Conservation (phyloP, 1,140 invertebrate species). For the Sitophilus oryzae region DNA sequence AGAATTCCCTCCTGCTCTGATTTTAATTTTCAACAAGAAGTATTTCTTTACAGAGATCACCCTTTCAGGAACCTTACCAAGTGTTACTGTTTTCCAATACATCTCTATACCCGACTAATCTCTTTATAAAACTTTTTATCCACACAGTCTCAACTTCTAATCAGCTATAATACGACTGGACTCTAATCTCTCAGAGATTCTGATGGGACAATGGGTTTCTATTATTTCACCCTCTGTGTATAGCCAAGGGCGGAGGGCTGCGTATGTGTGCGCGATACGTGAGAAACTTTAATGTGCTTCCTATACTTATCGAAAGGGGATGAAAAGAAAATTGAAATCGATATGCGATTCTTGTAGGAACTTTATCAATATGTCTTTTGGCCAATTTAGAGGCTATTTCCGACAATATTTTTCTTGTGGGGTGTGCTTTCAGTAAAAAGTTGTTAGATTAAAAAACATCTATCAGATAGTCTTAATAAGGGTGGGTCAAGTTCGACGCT, state of each 20-base stretch:
- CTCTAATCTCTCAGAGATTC: neutral
- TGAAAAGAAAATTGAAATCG: neutral
- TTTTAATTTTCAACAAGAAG: no score
- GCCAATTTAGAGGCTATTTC: slow-evolving; percentile 5
- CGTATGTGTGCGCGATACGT: slow-evolving; percentile 8
- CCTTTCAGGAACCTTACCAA: no score
- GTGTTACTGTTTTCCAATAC: no score
- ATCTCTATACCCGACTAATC: neutral
- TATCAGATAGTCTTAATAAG: no score
- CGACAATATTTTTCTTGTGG: neutral
- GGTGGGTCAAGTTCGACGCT: no score
- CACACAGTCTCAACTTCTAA: slow-evolving; percentile 11
- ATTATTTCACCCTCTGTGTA: slow-evolving; percentile 17
- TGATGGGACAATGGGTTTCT: slow-evolving; percentile 18
- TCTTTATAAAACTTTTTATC: neutral
- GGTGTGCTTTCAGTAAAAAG: no score
- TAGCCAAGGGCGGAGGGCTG: neutral
- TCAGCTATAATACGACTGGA: slow-evolving; percentile 8
- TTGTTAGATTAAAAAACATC: no score
- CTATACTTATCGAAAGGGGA: slow-evolving; percentile 2
- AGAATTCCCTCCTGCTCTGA: no score
- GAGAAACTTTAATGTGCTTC: slow-evolving; percentile 21
- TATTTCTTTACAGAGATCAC: no score
- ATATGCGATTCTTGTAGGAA: slow-evolving; percentile 11
- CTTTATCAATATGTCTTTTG: slow-evolving; percentile 14